A percentile compares a stretch with the other conserved stretches of the same genome.
Conservation (phyloP, 92 coral and sea anemone species). For the Heliopora coerulea region DNA sequence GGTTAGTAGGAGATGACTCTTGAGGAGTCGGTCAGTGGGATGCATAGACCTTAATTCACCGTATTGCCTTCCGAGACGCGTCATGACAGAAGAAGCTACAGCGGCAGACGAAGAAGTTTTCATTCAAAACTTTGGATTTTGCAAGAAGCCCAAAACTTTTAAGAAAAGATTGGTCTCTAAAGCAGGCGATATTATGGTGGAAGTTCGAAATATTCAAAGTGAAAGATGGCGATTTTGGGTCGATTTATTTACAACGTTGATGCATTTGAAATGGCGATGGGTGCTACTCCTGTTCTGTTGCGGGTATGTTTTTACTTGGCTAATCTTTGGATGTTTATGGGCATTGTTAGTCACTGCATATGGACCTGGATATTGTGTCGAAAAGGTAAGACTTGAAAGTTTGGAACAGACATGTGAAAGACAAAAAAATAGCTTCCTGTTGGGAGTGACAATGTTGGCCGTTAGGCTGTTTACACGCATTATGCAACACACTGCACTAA, state of each 20-base stretch:
- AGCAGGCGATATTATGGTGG: slow-evolving; percentile 62
- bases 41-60: too few species aligned
- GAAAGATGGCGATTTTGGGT: slow-evolving; percentile 69
- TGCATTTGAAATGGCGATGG: slow-evolving; percentile 83
- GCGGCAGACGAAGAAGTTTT: background rate
- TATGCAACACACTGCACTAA: too few species aligned
- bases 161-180: slow-evolving; percentile 67
- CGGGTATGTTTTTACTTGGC: slow-evolving; percentile 82
- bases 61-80: too few species aligned
- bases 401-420: background rate
- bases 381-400: slow-evolving; percentile 56
- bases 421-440: background rate
- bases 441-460: too few species aligned
- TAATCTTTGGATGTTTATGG: slow-evolving; percentile 77
- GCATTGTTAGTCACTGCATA: slow-evolving; percentile 68
- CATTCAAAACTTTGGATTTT: background rate
- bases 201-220: slow-evolving; percentile 65
- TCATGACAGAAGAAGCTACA: too few species aligned
- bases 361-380: slow-evolving; percentile 73
- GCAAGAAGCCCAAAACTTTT: background rate
- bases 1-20: too few species aligned
- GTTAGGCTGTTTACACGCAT: too few species aligned
- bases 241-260: slow-evolving; percentile 81
- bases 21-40: too few species aligned
- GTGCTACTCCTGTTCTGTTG: slow-evolving; percentile 65